Evolutionary conservation across 1,140 invertebrate species (phyloP).

Genomic region (Parapsyche elsis): DNA sequence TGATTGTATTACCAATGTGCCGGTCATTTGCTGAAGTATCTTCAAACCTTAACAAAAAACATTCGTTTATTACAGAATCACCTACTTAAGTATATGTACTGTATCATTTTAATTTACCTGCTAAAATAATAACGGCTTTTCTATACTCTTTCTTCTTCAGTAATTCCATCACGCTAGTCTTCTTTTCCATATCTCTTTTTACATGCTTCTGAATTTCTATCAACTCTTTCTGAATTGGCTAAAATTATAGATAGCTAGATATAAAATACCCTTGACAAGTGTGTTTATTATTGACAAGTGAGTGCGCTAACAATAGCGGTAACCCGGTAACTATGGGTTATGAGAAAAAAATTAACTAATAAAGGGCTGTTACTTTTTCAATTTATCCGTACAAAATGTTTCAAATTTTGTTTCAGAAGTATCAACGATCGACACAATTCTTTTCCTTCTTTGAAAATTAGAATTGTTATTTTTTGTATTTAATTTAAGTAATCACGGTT

Average conservation of each 20-base stretch:
- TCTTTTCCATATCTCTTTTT: constrained; percentile 66
- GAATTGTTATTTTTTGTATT: too few species aligned
- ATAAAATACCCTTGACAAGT: not conserved
- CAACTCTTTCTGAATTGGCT: constrained; percentile 69
- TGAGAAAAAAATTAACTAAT: too few species aligned
- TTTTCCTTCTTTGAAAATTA: too few species aligned
- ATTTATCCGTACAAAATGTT: too few species aligned
- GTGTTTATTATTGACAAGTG: not conserved
- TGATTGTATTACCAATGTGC: constrained; percentile 76
- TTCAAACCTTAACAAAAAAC: constrained; percentile 67
- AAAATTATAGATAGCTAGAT: constrained; percentile 48
- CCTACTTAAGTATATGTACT: not conserved
- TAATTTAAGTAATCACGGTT: too few species aligned
- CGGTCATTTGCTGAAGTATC: constrained; percentile 72
- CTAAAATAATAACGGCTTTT: constrained; percentile 65
- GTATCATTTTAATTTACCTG: not conserved
- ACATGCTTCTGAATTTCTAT: constrained; percentile 69
- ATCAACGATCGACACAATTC: too few species aligned
- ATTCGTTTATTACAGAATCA: not conserved
- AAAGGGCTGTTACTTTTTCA: too few species aligned
- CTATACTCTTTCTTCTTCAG: constrained; percentile 70
- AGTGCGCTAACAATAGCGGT: too few species aligned
- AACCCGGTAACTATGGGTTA: too few species aligned
- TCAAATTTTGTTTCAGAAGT: too few species aligned
- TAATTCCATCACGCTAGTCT: constrained; percentile 68